Base-by-base conservation (phyloP, 1,140 invertebrate species). In the Zaprionus davidi region DNA sequence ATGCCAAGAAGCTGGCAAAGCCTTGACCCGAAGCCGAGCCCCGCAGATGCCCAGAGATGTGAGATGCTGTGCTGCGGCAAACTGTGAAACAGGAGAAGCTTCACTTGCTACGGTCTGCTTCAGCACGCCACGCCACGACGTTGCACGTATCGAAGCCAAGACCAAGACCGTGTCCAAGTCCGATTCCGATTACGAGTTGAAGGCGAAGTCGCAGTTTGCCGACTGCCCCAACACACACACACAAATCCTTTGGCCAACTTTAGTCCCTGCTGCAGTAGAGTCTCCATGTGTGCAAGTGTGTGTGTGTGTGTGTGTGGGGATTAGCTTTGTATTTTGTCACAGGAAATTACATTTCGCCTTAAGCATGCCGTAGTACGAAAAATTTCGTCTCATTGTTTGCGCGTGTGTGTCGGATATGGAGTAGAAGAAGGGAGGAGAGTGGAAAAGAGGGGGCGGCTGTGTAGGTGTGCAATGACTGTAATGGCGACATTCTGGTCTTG, bases 311-410 rank as follows among this genome's bases (percentile, higher is more conserved):
- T 81, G 75, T 77, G 71, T 79, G 66, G 64, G 83, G 81, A 90
- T 90, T 90, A 90, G 85, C 85, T 90, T 90, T 90, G 85, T 90
- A 90, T 90, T 90, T 90, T 90, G 85, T 90, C 85, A 90, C 85
- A 90, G 85, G 85, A 90, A 90, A 90, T 90, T 90, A 90, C 85
- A 90, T 90, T 90, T 88, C 81, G 85, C 85, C 85, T 90, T 90
- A 79, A 90, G 81, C 76, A 88, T 81, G 75, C 69, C 78, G 62
- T 73, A 56, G 78, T 66, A 71, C 78, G 88, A 88, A 88, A 88
- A 88, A 85, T 85, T 90, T 90, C 81, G 81, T 79, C 76, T 90
- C 81, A 90, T 90, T 90, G 86, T 90, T 76, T 85, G 85, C 71
- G 20, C 67, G 72, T 64, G 72, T 74, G 53, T 59, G 26, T 34